A percentile compares a stretch with the other conserved stretches of the same genome.
These are phyloP conservation scores for Temnothorax rugatulus DNA, from an alignment of 2,888 invertebrate species.

Conservation along the genomic window DNA sequence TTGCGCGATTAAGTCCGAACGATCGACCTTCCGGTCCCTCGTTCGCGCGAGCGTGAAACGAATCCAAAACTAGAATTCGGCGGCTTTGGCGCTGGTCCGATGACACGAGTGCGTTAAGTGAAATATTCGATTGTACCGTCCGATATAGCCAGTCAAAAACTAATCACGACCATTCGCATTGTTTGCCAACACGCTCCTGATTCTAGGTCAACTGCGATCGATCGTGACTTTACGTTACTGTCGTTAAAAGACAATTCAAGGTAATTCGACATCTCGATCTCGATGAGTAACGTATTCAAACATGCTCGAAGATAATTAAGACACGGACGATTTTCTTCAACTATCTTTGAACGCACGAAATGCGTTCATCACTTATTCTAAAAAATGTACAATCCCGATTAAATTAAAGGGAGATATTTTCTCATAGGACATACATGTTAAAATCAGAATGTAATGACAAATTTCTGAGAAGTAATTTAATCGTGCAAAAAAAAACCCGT, in stretches of 20 bases:
- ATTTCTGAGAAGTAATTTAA: not conserved
- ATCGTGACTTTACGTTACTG: not conserved
- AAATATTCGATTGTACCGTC: slow-evolving; percentile 64
- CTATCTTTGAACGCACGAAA: not conserved
- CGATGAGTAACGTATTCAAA: not conserved
- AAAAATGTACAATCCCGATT: not conserved
- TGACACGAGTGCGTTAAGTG: slow-evolving; percentile 24
- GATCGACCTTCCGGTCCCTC: slow-evolving; percentile 46
- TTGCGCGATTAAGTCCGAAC: slow-evolving; percentile 66
- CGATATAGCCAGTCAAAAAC: slow-evolving; percentile 61
- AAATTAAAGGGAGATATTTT: not conserved
- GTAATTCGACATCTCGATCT: not conserved
- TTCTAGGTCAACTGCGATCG: slow-evolving; percentile 64
- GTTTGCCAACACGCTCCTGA: slow-evolving; percentile 65
- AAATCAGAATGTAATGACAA: not conserved
- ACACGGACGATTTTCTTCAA: not conserved
- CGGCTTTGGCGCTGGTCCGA: slow-evolving; percentile 10
- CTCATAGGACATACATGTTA: not conserved
- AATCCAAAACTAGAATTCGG: slow-evolving; percentile 44
- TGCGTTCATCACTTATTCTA: not conserved
- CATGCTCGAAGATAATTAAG: not conserved
- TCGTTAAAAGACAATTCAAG: not conserved
- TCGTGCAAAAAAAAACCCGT: not conserved
- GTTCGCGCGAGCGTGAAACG: slow-evolving; percentile 48
- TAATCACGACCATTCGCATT: slow-evolving; percentile 63